phyloP scores from a whole-genome alignment of 2,797 vertebrate genomes.

The Eulemur mongoz region DNA sequence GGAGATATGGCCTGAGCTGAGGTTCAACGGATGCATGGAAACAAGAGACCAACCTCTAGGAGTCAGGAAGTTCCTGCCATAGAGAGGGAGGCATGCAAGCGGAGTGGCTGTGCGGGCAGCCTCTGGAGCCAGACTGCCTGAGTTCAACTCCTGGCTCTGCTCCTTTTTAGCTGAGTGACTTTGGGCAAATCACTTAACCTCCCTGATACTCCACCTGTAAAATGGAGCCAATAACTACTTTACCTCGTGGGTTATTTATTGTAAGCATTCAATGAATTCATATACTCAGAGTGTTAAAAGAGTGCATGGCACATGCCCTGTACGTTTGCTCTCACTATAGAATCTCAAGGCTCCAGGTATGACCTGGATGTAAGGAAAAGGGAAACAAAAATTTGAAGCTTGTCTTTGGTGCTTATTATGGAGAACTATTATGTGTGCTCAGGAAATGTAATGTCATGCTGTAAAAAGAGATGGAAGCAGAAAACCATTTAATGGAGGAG shows the following conservation, averaged over 20 bases:
- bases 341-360: background rate
- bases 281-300: background rate
- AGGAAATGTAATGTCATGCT: background rate
- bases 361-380: background rate
- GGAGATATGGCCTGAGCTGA: background rate
- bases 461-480: conserved; percentile 13
- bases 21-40: background rate
- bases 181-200: background rate
- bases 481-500: background rate
- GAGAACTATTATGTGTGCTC: background rate
- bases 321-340: background rate
- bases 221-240: background rate
- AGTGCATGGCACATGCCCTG: accelerated
- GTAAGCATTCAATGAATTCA: background rate
- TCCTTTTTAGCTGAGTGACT: background rate
- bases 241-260: background rate
- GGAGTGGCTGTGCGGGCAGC: accelerated
- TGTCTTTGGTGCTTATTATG: background rate
- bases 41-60: background rate
- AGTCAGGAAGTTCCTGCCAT: background rate
- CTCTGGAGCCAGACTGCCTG: background rate
- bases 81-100: background rate
- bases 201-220: background rate
- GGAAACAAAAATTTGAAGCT: background rate
- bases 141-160: background rate